Conservation (phyloP, 1,140 invertebrate genomes). For the Meloidogyne hapla region DNA sequence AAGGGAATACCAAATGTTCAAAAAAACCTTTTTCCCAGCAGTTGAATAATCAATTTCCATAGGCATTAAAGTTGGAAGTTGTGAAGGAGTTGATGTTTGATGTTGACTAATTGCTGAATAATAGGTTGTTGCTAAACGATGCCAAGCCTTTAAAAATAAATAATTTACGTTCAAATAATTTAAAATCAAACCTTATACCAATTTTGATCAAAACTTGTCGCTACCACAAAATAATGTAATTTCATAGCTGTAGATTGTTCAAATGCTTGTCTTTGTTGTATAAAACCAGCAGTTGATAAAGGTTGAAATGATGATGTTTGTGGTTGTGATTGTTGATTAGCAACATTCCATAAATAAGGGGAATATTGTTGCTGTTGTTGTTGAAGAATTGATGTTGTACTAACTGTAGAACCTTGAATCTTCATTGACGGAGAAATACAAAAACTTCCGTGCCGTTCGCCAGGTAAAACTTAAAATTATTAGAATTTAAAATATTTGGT, state of each 20-base stretch:
- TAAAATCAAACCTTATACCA: slow-evolving; percentile 68
- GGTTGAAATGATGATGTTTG: background rate
- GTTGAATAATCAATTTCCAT: slow-evolving; percentile 2
- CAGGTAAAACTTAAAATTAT: background rate
- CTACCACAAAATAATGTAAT: slow-evolving; percentile 77
- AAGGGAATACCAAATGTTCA: too few relatives aligned
- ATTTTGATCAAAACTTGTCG: slow-evolving; percentile 80
- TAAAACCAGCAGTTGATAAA: background rate
- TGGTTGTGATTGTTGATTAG: slow-evolving; percentile 11
- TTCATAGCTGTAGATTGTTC: slow-evolving; percentile 27
- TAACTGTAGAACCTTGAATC: background rate
- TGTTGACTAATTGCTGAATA: slow-evolving; percentile 80
- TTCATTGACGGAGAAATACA: slow-evolving; percentile 3
- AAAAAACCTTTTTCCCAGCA: background rate
- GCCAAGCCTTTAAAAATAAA: slow-evolving; percentile 84
- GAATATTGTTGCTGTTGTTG: slow-evolving; percentile 6
- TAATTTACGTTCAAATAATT: too few relatives aligned
- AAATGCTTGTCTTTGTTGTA: slow-evolving; percentile 6
- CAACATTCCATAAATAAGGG: background rate
- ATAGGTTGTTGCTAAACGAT: slow-evolving; percentile 94
- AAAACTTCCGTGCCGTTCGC: slow-evolving; percentile 18
- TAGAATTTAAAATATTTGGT: too few relatives aligned
- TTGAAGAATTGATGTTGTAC: background rate
- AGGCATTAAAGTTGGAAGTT: slow-evolving; percentile 24
- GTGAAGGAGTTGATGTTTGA: slow-evolving; percentile 7